Conservation (phyloP, 2,797 vertebrate genomes). For the Liparis tanakae region DNA sequence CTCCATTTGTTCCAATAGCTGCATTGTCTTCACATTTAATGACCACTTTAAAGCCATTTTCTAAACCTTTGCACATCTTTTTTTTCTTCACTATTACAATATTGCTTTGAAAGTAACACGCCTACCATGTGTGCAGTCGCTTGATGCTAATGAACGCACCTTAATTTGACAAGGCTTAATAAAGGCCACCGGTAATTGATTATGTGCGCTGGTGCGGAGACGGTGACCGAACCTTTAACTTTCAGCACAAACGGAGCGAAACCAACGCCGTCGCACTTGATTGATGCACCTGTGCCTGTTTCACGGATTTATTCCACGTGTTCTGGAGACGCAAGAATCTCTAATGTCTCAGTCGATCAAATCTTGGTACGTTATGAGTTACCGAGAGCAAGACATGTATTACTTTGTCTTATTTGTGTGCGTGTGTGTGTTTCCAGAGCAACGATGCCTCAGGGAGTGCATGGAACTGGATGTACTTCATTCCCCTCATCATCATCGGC, state of each 20-base stretch:
- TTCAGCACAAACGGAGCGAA: background rate
- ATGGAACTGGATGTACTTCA: constrained; percentile 98
- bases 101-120: background rate
- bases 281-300: background rate
- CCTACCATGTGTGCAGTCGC: background rate
- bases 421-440: constrained; percentile 83
- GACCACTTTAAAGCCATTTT: constrained; percentile 4
- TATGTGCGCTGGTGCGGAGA: background rate
- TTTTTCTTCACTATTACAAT: background rate
- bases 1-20: constrained; percentile 2
- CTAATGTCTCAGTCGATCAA: constrained; percentile 8
- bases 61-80: background rate
- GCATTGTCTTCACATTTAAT: constrained; percentile 13
- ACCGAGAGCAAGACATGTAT: constrained; percentile 40
- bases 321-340: background rate
- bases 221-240: background rate
- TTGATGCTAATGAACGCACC: constrained; percentile 1
- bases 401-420: constrained; percentile 29
- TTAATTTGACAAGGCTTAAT: background rate
- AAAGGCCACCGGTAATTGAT: background rate
- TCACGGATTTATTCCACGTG: background rate
- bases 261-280: background rate
- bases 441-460: constrained; percentile 95
- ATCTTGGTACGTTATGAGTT: constrained; percentile 11
- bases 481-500: constrained; percentile 97